Percentiles rank a stretch among this genome's conserved stretches.
Evolutionary conservation across 2,888 invertebrate genomes (phyloP).

Genomic region (Chrysina gloriosa): DNA sequence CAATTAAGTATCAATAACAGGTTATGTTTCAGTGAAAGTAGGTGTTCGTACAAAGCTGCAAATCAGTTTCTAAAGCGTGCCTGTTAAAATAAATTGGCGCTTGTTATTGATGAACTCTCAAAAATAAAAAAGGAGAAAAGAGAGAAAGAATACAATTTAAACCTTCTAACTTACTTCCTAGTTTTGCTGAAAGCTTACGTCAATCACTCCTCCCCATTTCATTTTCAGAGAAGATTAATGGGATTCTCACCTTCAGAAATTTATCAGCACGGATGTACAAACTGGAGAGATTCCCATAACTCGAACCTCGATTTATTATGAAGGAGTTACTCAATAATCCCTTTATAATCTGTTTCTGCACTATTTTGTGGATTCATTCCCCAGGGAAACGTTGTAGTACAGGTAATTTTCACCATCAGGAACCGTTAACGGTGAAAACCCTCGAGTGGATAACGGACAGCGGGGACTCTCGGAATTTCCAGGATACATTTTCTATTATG

Average conservation of each 20-base stretch:
- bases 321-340: constrained; percentile 8
- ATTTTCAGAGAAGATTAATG: no score
- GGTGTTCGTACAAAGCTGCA: no score
- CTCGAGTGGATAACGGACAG: constrained; percentile 1
- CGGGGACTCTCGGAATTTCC: constrained; percentile 7
- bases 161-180: no score
- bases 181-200: no score
- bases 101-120: no score
- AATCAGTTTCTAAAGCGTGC: no score
- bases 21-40: no score
- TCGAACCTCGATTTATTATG: background rate
- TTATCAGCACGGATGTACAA: background rate
- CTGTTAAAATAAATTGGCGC: no score
- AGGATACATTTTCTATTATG: constrained; percentile 22
- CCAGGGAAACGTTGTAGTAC: background rate
- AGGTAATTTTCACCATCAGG: constrained; percentile 23
- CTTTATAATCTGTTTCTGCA: constrained; percentile 3
- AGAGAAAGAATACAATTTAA: no score
- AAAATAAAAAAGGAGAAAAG: no score
- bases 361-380: background rate
- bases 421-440: constrained; percentile 7
- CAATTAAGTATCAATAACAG: no score
- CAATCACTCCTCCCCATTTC: no score
- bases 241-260: background rate
- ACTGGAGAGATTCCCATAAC: background rate